phyloP scores from a whole-genome alignment of 2,888 invertebrate species.

The Brassicogethes aeneus region DNA sequence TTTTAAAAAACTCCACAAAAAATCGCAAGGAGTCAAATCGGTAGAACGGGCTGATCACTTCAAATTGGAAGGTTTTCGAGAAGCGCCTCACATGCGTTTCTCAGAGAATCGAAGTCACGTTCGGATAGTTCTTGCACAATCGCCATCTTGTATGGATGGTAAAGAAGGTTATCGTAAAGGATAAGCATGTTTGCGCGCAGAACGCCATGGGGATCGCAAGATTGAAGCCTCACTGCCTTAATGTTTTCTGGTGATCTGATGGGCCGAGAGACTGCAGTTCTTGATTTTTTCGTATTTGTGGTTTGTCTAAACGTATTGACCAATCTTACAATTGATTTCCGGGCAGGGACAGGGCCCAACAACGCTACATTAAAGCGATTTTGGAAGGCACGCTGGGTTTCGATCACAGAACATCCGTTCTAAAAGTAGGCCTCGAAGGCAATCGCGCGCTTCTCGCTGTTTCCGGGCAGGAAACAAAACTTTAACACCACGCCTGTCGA shows the following conservation, averaged over 20 bases:
- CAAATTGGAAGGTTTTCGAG: slow-evolving; percentile 15
- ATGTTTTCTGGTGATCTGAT: slow-evolving; percentile 20
- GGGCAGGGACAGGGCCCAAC: too few relatives aligned
- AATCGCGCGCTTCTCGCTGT: slow-evolving; percentile 12
- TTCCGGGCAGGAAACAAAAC: slow-evolving; percentile 13
- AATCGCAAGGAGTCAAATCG: too few relatives aligned
- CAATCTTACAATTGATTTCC: slow-evolving; percentile 21
- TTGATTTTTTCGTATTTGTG: slow-evolving; percentile 15
- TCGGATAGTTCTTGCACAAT: slow-evolving; percentile 23
- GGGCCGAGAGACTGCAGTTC: too few relatives aligned
- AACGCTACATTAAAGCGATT: slow-evolving; percentile 18
- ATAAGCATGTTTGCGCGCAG: slow-evolving; percentile 24
- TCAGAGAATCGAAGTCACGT: slow-evolving; percentile 25
- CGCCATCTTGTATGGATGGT: slow-evolving; percentile 26
- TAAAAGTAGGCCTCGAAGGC: slow-evolving; percentile 12
- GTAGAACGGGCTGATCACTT: too few relatives aligned
- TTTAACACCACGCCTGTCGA: slow-evolving; percentile 7
- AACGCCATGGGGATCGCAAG: slow-evolving; percentile 18
- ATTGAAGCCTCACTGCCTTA: slow-evolving; percentile 20
- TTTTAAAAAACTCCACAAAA: too few relatives aligned
- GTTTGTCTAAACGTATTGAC: slow-evolving; percentile 21
- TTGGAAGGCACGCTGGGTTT: slow-evolving; percentile 18
- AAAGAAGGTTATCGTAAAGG: slow-evolving; percentile 23
- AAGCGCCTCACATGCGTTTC: slow-evolving; percentile 17
- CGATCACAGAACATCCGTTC: slow-evolving; percentile 11